phyloP scores from a whole-genome alignment of 2,888 invertebrate genomes.

The Reticulitermes lucifugus region DNA sequence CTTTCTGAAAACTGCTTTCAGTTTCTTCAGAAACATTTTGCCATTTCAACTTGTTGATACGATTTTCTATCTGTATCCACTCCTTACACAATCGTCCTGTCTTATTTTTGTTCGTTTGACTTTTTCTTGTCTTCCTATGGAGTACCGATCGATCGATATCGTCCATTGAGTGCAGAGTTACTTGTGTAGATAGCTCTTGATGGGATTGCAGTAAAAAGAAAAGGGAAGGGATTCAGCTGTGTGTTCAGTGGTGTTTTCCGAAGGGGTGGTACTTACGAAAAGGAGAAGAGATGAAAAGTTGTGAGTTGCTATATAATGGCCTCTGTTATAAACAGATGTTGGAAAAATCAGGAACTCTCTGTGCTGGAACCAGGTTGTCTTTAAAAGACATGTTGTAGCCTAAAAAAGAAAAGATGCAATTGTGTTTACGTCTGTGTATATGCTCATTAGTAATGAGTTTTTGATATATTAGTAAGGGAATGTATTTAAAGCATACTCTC shows the following conservation, averaged over 20 bases:
- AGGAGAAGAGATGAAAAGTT: constrained; percentile 1
- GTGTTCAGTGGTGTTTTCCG: constrained; percentile 1
- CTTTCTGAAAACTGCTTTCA: neutral
- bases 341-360: neutral
- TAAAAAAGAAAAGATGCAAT: neutral
- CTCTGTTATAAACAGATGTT: neutral
- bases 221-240: neutral
- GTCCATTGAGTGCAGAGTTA: constrained; percentile 13
- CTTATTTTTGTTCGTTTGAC: neutral
- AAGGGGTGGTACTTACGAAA: neutral
- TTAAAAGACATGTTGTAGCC: neutral
- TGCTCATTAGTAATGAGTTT: too few species aligned
- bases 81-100: neutral
- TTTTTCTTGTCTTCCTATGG: neutral
- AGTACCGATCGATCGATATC: neutral
- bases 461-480: too few species aligned
- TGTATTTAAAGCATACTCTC: too few species aligned
- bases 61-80: neutral
- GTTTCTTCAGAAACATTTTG: neutral
- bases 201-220: neutral
- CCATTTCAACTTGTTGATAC: constrained; percentile 16
- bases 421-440: too few species aligned
- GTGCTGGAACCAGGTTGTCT: neutral
- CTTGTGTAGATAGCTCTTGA: constrained; percentile 6
- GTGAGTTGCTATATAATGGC: neutral